These are phyloP conservation scores for Actinia tenebrosa DNA, from an alignment of 64 coral and sea anemone genomes.

Conservation along the genomic window DNA sequence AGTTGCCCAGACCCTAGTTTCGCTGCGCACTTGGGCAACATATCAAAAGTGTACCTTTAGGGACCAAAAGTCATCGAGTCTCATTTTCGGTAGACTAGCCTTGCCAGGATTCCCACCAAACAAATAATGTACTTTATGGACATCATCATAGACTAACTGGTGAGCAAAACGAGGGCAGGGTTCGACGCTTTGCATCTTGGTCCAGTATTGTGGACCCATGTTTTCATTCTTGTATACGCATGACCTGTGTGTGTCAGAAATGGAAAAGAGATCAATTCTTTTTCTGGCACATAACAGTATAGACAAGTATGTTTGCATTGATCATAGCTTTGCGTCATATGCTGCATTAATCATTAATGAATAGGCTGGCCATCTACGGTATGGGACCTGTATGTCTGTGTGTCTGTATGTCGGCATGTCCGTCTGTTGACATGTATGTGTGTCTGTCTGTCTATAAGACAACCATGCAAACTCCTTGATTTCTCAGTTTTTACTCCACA, in stretches of 20 bases:
- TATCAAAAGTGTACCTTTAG: slow-evolving; percentile 51
- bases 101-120: slow-evolving; percentile 97
- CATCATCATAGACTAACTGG: slow-evolving; percentile 87
- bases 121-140: slow-evolving; percentile 85
- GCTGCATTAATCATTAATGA: no score
- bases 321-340: no score
- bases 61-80: slow-evolving; percentile 96
- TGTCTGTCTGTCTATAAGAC: no score
- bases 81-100: slow-evolving; percentile 85
- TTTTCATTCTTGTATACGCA: slow-evolving; percentile 99
- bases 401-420: no score
- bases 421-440: no score
- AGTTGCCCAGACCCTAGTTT: background rate
- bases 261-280: background rate
- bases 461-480: no score
- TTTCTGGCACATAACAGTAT: background rate
- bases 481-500: no score
- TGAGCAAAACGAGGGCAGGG: slow-evolving; percentile 96
- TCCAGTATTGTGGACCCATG: slow-evolving; percentile 90
- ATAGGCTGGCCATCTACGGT: no score
- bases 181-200: slow-evolving; percentile 90
- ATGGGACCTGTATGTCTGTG: no score
- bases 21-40: background rate
- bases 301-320: no score
- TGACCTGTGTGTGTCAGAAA: slow-evolving; percentile 25